Evolutionary conservation across 1,140 invertebrate species (phyloP).

Genomic region (Physella acuta): DNA sequence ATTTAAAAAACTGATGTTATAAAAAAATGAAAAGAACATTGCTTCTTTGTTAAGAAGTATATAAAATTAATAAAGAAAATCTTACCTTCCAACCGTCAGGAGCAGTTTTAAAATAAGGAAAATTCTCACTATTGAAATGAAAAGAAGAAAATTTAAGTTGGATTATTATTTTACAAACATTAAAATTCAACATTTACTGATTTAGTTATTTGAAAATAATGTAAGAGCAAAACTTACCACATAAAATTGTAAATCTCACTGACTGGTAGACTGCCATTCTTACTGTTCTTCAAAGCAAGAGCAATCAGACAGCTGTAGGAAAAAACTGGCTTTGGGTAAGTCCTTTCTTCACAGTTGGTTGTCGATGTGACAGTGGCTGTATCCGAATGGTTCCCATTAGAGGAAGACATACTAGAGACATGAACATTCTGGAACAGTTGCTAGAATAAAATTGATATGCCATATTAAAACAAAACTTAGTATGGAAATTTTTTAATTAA

Average conservation of each 20-base stretch:
- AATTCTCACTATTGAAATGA: constrained; percentile 80
- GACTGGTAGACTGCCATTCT: constrained; percentile 89
- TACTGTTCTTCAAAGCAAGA: constrained; percentile 94
- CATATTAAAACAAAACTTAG: no score
- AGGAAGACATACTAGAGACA: constrained; percentile 17
- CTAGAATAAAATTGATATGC: constrained; percentile 5
- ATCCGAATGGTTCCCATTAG: constrained; percentile 34
- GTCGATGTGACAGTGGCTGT: constrained; percentile 25
- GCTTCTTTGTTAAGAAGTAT: no score
- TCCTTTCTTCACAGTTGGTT: constrained; percentile 63
- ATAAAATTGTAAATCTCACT: constrained; percentile 99
- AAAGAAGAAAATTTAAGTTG: background rate
- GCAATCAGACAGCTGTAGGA: constrained; percentile 97
- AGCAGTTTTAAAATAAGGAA: constrained; percentile 96
- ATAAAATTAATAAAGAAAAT: background rate
- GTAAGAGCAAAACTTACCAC: no score
- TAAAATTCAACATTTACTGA: no score
- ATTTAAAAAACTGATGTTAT: no score
- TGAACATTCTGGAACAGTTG: constrained; percentile 29
- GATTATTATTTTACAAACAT: no score
- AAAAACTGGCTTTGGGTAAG: constrained; percentile 93
- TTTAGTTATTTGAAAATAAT: no score
- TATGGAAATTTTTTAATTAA: no score
- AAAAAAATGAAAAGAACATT: constrained; percentile 8
- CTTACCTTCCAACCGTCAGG: constrained; percentile 90